Base-by-base conservation (phyloP, 1,140 invertebrate genomes). In the Hypothenemus hampei region DNA sequence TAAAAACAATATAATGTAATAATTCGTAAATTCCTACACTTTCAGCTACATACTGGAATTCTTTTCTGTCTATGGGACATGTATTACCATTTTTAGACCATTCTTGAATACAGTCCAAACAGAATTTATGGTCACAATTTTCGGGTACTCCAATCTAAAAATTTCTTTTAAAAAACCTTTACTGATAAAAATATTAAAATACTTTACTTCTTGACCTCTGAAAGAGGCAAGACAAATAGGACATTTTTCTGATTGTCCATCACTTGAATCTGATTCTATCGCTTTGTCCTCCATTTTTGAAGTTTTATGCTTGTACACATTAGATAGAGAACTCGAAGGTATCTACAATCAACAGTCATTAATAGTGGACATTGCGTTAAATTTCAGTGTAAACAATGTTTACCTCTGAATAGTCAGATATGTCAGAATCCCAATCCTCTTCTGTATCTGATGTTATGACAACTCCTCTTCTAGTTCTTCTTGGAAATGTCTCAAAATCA, bases 71-170 rank as follows among this genome's bases (percentile, higher is more conserved):
- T 5, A 96, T 86, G 0, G 94, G 94, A 72, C 93, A 97, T n/a
- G 92, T 96, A 62, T 93, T 93, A 4, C 93, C 84, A 76, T 91
- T 95, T 79, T 87, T 91, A 3, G 90, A 84, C 93, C 93, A 96
- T 71, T 94, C 91, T 24, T 84, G 78, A 43, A 96, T 85, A 71
- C 93, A 96, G 37, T 89, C 84, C 4, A 90, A 73, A 71, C 93
- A 96, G 69, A 94, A 96, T 31, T 78, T 79, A 69, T 97, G 93
- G 51, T 93, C 87, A 73, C 93, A 97, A 7, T 79, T 78, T 54
- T 89, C 83, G 0, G 93, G 93, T 37, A 81, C 86, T 1, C 87
- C 93, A 37, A 94, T 40, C 53, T 56, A 10, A 47, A 53, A 22
- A 37, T 22, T 24, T 37, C 11, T 16, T 3, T 21, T 16, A 46